These are phyloP conservation scores for Drosophila tripunctata DNA, from an alignment of 2,888 invertebrate species.

Conservation along the genomic window DNA sequence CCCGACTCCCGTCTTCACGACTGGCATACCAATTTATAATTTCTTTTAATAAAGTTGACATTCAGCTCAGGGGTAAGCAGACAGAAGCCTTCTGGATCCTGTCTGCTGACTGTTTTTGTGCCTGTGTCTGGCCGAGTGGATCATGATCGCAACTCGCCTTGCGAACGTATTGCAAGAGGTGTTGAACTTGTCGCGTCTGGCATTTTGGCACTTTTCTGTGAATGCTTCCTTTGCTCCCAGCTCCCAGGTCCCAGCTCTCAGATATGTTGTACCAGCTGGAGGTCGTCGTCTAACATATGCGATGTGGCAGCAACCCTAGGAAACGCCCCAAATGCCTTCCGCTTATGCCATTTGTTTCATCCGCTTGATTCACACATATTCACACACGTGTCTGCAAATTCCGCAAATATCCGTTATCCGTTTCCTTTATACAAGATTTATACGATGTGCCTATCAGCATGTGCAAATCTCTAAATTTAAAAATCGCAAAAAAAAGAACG, in stretches of 20 bases:
- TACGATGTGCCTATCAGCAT: constrained; percentile 64
- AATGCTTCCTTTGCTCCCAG: background rate
- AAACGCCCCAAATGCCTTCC: constrained; percentile 61
- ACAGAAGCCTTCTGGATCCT: constrained; percentile 9
- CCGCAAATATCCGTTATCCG: constrained; percentile 75
- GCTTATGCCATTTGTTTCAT: constrained; percentile 59
- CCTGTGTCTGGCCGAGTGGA: constrained; percentile 60
- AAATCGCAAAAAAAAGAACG: constrained; percentile 26
- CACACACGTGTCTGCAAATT: constrained; percentile 76
- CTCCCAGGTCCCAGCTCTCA: background rate
- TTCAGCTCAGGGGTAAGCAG: constrained; percentile 46
- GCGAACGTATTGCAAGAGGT: constrained; percentile 43
- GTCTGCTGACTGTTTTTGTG: constrained; percentile 39
- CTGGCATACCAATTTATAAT: constrained; percentile 80
- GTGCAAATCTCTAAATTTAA: constrained; percentile 71
- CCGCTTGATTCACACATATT: constrained; percentile 13
- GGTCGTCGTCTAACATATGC: constrained; percentile 43
- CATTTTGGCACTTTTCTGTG: constrained; percentile 67
- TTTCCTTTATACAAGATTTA: constrained; percentile 74
- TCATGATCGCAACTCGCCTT: constrained; percentile 55
- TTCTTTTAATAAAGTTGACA: constrained; percentile 80
- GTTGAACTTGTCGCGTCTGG: constrained; percentile 74
- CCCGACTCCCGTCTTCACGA: constrained; percentile 25
- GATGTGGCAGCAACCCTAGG: constrained; percentile 49
- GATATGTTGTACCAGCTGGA: too few species aligned